Conservation (phyloP, 2,888 invertebrate genomes). For the Morpho deidamia region DNA sequence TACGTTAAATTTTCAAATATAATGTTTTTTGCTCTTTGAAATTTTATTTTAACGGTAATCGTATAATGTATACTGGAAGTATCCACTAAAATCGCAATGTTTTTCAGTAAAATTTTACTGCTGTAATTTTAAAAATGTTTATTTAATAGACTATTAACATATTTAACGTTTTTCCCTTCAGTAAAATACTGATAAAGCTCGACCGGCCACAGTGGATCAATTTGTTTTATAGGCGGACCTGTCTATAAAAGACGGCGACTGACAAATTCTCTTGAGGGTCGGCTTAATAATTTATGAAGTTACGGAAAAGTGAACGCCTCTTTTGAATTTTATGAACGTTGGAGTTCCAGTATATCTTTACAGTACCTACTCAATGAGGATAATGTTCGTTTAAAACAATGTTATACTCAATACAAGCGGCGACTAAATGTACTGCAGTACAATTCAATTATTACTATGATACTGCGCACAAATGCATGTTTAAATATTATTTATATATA, state of each 20-base stretch:
- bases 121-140: slow-evolving; percentile 1
- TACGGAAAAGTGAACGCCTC: slow-evolving; percentile 32
- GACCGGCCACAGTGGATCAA: slow-evolving; percentile 49
- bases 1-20: too few relatives aligned
- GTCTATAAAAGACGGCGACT: slow-evolving; percentile 54
- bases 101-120: background rate
- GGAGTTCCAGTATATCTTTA: slow-evolving; percentile 12
- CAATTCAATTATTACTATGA: too few relatives aligned
- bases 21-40: too few relatives aligned
- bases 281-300: slow-evolving; percentile 50
- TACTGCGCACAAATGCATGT: too few relatives aligned
- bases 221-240: slow-evolving; percentile 53
- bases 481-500: too few relatives aligned
- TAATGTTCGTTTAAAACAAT: slow-evolving; percentile 1
- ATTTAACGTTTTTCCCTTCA: slow-evolving; percentile 32
- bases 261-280: slow-evolving; percentile 45
- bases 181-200: slow-evolving; percentile 47
- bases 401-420: background rate
- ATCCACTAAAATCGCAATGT: background rate
- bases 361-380: slow-evolving; percentile 3
- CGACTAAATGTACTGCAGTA: too few relatives aligned
- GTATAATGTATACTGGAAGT: too few relatives aligned
- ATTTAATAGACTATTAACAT: slow-evolving; percentile 12
- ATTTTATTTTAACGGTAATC: too few relatives aligned
- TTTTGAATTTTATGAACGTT: slow-evolving; percentile 23